Percentiles rank a stretch among this genome's conserved stretches.
phyloP scores from a whole-genome alignment of 2,797 vertebrate species.

The Peromyscus nudipes region DNA sequence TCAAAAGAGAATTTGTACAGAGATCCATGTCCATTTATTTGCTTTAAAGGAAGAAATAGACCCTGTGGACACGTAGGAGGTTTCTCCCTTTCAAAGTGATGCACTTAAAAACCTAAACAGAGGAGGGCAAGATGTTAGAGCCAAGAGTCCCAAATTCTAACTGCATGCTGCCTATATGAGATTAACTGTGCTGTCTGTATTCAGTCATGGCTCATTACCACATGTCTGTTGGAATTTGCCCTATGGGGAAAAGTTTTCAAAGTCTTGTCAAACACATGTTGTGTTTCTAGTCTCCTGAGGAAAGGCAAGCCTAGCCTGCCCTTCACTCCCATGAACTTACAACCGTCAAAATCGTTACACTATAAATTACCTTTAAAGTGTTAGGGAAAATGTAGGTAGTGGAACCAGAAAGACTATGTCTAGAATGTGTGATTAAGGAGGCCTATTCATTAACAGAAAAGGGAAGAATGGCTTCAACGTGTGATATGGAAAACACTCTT shows the following conservation, averaged over 20 bases:
- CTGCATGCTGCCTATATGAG: neutral
- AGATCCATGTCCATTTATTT: neutral
- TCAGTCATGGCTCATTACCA: constrained; percentile 70
- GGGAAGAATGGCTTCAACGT: neutral
- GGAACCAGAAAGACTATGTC: neutral
- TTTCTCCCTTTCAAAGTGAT: constrained; percentile 34
- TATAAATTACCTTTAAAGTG: constrained; percentile 59
- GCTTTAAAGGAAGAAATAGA: constrained; percentile 42
- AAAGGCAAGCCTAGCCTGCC: constrained; percentile 1
- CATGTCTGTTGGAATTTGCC: constrained; percentile 7
- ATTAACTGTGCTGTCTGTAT: constrained; percentile 42
- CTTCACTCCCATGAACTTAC: neutral
- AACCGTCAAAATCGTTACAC: neutral
- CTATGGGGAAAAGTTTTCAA: neutral
- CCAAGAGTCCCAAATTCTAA: neutral
- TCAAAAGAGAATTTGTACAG: neutral
- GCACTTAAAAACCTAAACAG: constrained; percentile 31
- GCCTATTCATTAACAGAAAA: constrained; percentile 2
- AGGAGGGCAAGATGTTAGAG: neutral
- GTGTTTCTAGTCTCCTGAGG: constrained; percentile 46
- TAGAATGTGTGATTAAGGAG: constrained; percentile 37
- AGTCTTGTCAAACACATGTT: constrained; percentile 63
- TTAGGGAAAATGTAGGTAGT: neutral
- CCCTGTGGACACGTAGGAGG: neutral
- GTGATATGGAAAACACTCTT: constrained; percentile 5